Base-by-base conservation (phyloP, 2,113 vertebrate species). In the Chionis minor region DNA sequence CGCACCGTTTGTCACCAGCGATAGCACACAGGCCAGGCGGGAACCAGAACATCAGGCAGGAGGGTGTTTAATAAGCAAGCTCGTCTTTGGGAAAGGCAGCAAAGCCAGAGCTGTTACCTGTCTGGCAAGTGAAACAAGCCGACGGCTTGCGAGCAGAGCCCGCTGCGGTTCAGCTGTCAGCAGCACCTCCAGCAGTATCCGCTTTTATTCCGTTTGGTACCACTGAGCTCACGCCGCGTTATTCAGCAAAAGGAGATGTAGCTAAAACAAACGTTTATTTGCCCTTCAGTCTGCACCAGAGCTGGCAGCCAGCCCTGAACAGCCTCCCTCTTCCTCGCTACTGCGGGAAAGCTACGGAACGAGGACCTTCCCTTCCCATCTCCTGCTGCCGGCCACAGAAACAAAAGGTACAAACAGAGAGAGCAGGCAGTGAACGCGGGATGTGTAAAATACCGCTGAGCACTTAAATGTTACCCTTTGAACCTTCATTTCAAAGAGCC, bases 231-330 rank as follows among this genome's bases (percentile, higher is more conserved):
- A 83, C 4, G 38, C 26, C 59, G n/a, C 22, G 65, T 69, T 89
- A 85, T 35, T 62, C 81, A 80, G 91, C 81, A 95, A 95, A 96
- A 84, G 40, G 52, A 79, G 61, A 90, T 47, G 72, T 54, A 78
- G 86, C 45, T 92, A 91, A 92, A 92, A 24, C 20, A 94, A 96
- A 96, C n/a, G 38, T 81, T 88, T 94, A 86, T 94, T 93, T 94
- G 87, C 89, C 88, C 92, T 93, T 93, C 74, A 63, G 78, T 80
- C 74, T 85, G 72, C 90, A 88, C n/a, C 52, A 80, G 85, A 96
- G 70, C 62, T 86, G 74, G 84, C 74, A 92, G 10, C 19, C 32
- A 84, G 87, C 93, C 92, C 81, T 62, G 30, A 93, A 52, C 58
- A 86, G 74, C 26, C 71, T 86, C 66, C 44, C 52, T 84, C 84